These are phyloP conservation scores for Catotricha subobsoleta DNA, from an alignment of 2,888 invertebrate genomes.

Conservation along the genomic window DNA sequence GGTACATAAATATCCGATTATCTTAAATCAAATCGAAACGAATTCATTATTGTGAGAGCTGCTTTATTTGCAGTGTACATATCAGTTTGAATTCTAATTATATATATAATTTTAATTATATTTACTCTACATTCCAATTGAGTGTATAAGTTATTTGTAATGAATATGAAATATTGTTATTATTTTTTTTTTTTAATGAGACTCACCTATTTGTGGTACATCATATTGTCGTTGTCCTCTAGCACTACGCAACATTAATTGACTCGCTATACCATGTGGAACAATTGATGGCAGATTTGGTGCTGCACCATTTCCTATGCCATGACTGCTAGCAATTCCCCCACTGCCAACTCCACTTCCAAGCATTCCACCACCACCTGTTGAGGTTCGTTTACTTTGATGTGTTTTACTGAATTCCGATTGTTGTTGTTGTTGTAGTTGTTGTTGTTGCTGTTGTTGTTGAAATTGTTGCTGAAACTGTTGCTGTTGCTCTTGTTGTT, in stretches of 20 bases:
- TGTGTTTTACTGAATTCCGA: no score
- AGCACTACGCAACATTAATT: constrained; percentile 60
- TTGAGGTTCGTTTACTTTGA: background rate
- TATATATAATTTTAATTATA: background rate
- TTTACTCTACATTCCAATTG: background rate
- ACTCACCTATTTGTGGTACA: constrained; percentile 72
- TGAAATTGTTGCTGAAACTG: background rate
- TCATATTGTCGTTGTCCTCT: constrained; percentile 63
- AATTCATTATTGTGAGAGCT: no score
- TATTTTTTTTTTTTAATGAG: background rate
- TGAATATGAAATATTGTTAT: background rate
- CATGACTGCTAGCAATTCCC: background rate
- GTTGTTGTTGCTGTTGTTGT: background rate
- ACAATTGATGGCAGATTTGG: no score
- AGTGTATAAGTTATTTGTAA: background rate
- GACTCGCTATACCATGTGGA: constrained; percentile 51
- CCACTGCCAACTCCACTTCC: background rate
- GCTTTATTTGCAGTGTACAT: no score
- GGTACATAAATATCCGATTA: constrained; percentile 4
- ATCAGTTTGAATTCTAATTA: background rate
- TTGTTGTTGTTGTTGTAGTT: no score
- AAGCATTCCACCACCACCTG: background rate
- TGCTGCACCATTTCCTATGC: no score
- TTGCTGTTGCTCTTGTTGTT: background rate
- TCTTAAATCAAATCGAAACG: background rate